Percentiles rank a stretch among this genome's conserved stretches.
Conservation (phyloP, 2,888 invertebrate species). For the Ariolimax columbianus region DNA sequence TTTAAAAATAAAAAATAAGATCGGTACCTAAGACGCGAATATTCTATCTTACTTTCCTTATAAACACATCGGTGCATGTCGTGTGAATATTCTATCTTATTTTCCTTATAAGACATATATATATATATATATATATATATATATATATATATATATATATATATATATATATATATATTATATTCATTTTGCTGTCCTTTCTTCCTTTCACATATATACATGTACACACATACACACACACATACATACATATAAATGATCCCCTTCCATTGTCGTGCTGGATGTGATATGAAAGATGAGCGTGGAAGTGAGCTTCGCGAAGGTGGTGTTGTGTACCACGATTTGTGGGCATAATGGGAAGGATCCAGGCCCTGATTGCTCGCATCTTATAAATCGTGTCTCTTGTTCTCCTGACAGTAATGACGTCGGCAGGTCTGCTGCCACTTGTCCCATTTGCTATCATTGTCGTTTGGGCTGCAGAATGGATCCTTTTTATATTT, state of each 20-base stretch:
- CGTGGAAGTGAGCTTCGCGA: not conserved
- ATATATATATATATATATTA: not conserved
- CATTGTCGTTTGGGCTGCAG: conserved; percentile 10
- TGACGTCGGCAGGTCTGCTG: not conserved
- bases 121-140: too few relatives aligned
- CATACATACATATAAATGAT: too few relatives aligned
- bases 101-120: too few relatives aligned
- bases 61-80: too few relatives aligned
- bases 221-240: too few relatives aligned
- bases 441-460: not conserved
- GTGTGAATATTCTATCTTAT: too few relatives aligned
- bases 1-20: too few relatives aligned
- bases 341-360: not conserved
- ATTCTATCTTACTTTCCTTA: too few relatives aligned
- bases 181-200: too few relatives aligned
- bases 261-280: too few relatives aligned
- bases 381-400: not conserved
- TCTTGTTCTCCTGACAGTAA: conserved; percentile 10
- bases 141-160: not conserved
- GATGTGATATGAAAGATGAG: not conserved
- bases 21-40: too few relatives aligned
- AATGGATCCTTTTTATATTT: not conserved
- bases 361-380: not conserved
- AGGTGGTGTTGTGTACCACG: not conserved
- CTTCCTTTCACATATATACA: too few relatives aligned